Base-by-base conservation (phyloP, 2,113 vertebrate genomes). In the Marcusenius ussheri region DNA sequence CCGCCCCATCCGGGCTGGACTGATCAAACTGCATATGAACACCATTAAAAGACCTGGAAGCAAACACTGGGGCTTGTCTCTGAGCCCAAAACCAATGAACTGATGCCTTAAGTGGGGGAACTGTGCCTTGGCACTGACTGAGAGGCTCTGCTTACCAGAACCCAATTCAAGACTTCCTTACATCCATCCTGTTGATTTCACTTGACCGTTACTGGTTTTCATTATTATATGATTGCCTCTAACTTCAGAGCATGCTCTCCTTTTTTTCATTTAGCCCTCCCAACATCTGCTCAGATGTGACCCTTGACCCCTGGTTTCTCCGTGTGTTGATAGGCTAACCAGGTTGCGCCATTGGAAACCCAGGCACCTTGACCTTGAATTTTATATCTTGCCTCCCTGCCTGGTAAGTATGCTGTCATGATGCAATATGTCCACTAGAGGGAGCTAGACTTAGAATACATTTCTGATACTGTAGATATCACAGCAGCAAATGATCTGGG, bases 201-300 rank as follows among this genome's bases (percentile, higher is more conserved):
- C 27, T 50, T 83, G 56, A 50, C 53, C 35, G 42, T 51, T 21
- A 53, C 91, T 31, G 39, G 86, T 47, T 89, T 66, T 89, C 13
- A 80, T 86, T 89, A 89, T n/a, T 45, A 66, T 46, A 27, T 62
- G 51, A 91, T 89, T 42, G 85, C 83, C 45, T 56, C 47, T 66
- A 10, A 24, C 56, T 66, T 83, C 83, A 21, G 31, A 11, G 8
- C n/a, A 84, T 84, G 8, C 15, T 89, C 62, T 50, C 24, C 62
- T 74, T 66, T 66, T 66, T 91, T 45, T 24, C 21, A 86, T 53
- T 90, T 8, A 51, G n/a, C 91, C 91, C 15, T 17, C 9, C 5
- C 62, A 90, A 89, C 88, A 46, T 31, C 19, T n/a, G n/a, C 88
- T 93, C 92, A 90, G 88, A 91, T 92, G 91, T 91, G 90, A 93